A percentile compares a stretch with the other conserved stretches of the same genome.
Conservation (phyloP, 2,113 vertebrate species). For the Rhodinocichla rosea region DNA sequence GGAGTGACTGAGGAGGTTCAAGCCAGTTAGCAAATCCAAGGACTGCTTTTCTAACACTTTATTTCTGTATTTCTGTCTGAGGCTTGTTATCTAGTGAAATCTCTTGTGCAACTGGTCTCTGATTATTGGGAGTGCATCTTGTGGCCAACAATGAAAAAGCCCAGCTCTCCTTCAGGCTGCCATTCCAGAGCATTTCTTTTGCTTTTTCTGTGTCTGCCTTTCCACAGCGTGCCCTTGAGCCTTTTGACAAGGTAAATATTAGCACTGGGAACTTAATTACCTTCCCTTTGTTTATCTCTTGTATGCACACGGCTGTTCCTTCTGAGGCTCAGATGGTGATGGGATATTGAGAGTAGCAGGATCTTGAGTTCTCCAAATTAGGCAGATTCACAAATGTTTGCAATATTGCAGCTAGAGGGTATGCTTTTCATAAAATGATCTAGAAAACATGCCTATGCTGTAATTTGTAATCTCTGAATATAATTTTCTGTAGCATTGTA, state of each 20-base stretch:
- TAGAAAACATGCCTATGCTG: not conserved
- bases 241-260: not conserved
- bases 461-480: not conserved
- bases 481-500: not conserved
- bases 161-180: not conserved
- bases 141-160: not conserved
- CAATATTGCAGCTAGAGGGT: not conserved
- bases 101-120: not conserved
- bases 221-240: not conserved
- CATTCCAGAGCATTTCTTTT: not conserved
- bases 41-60: not conserved
- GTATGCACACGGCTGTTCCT: not conserved
- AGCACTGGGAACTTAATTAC: not conserved
- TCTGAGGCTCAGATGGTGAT: not conserved
- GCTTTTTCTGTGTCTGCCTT: not conserved
- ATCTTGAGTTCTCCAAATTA: not conserved
- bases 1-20: not conserved
- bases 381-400: not conserved
- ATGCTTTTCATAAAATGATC: not conserved
- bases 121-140: not conserved
- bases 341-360: not conserved
- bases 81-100: not conserved
- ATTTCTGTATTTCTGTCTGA: not conserved
- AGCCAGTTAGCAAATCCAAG: not conserved
- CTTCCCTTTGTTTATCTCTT: not conserved